Conservation (phyloP, 2,888 invertebrate species). For the Melanchra persicariae region DNA sequence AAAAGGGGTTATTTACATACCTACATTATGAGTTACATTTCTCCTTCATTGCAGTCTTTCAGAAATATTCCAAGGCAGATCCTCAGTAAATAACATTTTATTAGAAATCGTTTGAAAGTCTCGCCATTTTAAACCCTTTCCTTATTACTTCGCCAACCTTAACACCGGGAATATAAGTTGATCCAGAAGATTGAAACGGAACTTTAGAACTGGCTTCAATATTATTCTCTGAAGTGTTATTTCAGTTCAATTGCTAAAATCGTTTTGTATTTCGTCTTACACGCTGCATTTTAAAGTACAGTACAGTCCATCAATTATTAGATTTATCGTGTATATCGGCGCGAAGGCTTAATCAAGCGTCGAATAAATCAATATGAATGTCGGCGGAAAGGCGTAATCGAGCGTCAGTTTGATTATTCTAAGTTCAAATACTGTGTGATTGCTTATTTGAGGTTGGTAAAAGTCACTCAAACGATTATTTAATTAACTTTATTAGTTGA, state of each 20-base stretch:
- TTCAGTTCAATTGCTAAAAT: conserved; percentile 18
- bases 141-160: conserved; percentile 35
- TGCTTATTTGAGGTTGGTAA: no score
- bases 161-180: conserved; percentile 38
- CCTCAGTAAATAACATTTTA: conserved; percentile 31
- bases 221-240: conserved; percentile 33
- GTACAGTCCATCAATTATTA: no score
- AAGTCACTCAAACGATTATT: no score
- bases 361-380: no score
- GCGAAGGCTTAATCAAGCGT: no score
- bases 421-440: no score
- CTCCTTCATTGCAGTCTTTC: background rate
- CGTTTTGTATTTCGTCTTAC: background rate
- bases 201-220: conserved; percentile 30
- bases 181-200: conserved; percentile 37
- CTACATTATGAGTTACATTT: background rate
- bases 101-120: conserved; percentile 33
- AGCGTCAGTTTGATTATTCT: no score
- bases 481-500: no score
- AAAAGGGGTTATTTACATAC: background rate
- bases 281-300: background rate
- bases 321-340: no score
- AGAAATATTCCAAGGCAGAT: conserved; percentile 2
- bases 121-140: conserved; percentile 32
- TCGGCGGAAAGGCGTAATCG: no score